Base-by-base conservation (phyloP, 2,888 invertebrate species). In the Hydrotaea diabolus region DNA sequence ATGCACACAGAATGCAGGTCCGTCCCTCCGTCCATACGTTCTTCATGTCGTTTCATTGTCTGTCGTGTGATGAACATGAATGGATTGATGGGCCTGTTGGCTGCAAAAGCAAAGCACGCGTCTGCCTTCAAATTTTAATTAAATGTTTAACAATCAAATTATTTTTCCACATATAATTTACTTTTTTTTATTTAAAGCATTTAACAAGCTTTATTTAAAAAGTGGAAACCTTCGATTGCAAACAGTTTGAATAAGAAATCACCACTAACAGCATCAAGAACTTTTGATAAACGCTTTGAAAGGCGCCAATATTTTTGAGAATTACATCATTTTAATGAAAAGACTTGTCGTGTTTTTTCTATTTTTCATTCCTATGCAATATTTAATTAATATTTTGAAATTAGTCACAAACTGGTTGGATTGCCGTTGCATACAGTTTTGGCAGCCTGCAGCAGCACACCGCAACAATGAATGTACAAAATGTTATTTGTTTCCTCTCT, bases 111-210 rank as follows among this genome's bases (percentile, higher is more conserved):
- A 19, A 49, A 78, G 62, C 82, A 78, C 82, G 78, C 77, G 69
- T 75, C 82, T 75, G 55, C 74, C 74, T 78, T 75, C 71, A 75
- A 69, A 53, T 62, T 31, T 31, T 62, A 80, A 69, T 74, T 77
- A 64, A 73, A 77, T 73, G 53, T 71, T 49, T 23, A 69, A 57
- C 43, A 59, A 0, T 5, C 26, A 55, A 21, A 59, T 59, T 59
- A 59, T 23, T 59, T 59, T 59, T 23, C 13, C 26, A 26, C 59
- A 43, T 21, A 21, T 69, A 9, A 62, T 9, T 66, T 66, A 66
- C 13, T 66, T 66, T 4, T 62, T n/a, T 64, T 64, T 39, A 39
- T 55, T 55, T 55, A 55, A 55, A 13, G 3, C 21, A 53, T 55
- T 55, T 21, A 55, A 8, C 23, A 21, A n/a, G n/a, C 5, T 55